Evolutionary conservation across 2,888 invertebrate genomes (phyloP).

Genomic region (Baccha elongata): DNA sequence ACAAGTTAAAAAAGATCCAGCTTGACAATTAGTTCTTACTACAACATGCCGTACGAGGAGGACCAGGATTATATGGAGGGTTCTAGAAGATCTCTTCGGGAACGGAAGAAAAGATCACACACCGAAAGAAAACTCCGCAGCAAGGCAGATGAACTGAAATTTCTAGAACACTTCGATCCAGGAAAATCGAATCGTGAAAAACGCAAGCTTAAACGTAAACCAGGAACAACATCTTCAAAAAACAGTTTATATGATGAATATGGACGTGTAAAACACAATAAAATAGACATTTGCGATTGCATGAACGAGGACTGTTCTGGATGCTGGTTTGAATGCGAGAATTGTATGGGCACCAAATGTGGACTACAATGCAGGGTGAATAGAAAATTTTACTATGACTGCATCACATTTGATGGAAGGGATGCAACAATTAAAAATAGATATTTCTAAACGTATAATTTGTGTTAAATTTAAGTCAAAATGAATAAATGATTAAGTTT

Average conservation of each 20-base stretch:
- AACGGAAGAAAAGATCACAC: slow-evolving; percentile 75
- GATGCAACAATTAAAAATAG: slow-evolving; percentile 82
- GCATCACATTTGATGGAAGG: slow-evolving; percentile 91
- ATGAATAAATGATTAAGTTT: too few species aligned
- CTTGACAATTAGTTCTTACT: slow-evolving; percentile 43
- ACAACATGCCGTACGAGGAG: slow-evolving; percentile 74
- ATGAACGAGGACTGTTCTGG: slow-evolving; percentile 90
- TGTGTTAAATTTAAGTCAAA: neutral
- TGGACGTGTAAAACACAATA: slow-evolving; percentile 86
- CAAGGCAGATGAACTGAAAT: slow-evolving; percentile 75
- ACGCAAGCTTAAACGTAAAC: slow-evolving; percentile 87
- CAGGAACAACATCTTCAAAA: slow-evolving; percentile 68
- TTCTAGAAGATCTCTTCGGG: slow-evolving; percentile 76
- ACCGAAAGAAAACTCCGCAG: slow-evolving; percentile 74
- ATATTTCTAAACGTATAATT: slow-evolving; percentile 57
- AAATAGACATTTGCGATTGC: slow-evolving; percentile 93
- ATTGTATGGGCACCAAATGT: slow-evolving; percentile 89
- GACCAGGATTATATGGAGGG: slow-evolving; percentile 69
- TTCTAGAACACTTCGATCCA: slow-evolving; percentile 66
- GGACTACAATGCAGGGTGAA: slow-evolving; percentile 91
- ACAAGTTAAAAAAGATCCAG: slow-evolving; percentile 4
- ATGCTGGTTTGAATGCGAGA: slow-evolving; percentile 91
- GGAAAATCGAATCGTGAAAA: slow-evolving; percentile 87
- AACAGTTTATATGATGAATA: slow-evolving; percentile 86
- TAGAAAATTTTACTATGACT: slow-evolving; percentile 90